Evolutionary conservation across 2,888 invertebrate species (phyloP).

Genomic region (Idaea biselata): DNA sequence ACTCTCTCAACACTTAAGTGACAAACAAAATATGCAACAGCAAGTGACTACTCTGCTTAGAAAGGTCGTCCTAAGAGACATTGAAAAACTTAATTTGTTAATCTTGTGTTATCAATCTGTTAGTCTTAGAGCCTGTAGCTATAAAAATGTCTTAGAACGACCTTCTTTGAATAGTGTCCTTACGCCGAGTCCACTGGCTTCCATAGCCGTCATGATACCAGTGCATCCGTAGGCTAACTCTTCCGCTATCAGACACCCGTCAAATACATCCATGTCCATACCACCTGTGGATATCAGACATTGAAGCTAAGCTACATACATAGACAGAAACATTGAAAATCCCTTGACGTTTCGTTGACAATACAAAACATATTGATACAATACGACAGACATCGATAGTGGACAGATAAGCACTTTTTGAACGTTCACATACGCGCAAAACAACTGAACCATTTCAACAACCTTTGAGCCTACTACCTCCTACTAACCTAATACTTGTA

Average conservation of each 20-base stretch:
- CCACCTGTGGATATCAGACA: constrained; percentile 82
- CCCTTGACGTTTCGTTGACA: constrained; percentile 9
- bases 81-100: neutral
- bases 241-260: constrained; percentile 91
- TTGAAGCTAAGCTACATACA: constrained; percentile 13
- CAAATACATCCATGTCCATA: constrained; percentile 86
- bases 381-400: neutral
- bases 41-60: neutral
- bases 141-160: neutral
- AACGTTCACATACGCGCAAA: neutral
- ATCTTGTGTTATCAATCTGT: neutral
- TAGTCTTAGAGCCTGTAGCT: neutral
- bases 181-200: constrained; percentile 92
- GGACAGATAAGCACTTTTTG: neutral
- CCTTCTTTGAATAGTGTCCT: constrained; percentile 38
- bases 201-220: constrained; percentile 94
- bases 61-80: neutral
- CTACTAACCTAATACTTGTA: too few species aligned
- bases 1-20: neutral
- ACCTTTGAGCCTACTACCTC: neutral
- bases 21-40: neutral
- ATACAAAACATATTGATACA: neutral
- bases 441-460: neutral
- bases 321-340: constrained; percentile 1
- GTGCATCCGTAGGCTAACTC: constrained; percentile 96